phyloP scores from a whole-genome alignment of 2,797 vertebrate species.

The Meda fulgida region DNA sequence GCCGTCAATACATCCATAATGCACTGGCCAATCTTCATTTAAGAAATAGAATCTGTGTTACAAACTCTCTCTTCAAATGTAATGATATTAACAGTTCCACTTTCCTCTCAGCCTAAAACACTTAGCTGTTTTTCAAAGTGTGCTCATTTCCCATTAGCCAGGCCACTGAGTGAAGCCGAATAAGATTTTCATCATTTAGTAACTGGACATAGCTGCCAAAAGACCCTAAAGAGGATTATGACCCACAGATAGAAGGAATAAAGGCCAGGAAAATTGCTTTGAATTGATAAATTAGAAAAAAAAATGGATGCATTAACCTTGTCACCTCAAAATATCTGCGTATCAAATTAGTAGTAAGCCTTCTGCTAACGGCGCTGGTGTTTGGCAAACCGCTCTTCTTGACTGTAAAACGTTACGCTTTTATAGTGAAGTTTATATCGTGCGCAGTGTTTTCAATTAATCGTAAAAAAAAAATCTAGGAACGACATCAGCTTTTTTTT shows the following conservation, averaged over 20 bases:
- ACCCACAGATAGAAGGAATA: constrained; percentile 54
- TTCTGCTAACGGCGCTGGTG: constrained; percentile 15
- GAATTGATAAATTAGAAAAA: constrained; percentile 51
- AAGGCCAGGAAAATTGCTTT: constrained; percentile 49
- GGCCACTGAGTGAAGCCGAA: constrained; percentile 54
- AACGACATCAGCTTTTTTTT: not conserved
- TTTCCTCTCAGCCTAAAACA: constrained; percentile 49
- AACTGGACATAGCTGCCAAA: constrained; percentile 40
- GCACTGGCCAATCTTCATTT: constrained; percentile 33
- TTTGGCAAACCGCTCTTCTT: not conserved
- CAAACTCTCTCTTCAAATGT: constrained; percentile 40
- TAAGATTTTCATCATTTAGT: constrained; percentile 52
- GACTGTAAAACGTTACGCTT: not conserved
- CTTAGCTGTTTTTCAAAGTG: constrained; percentile 47
- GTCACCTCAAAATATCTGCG: constrained; percentile 50
- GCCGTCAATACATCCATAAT: constrained; percentile 35
- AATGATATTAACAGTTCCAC: constrained; percentile 60
- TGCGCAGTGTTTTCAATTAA: constrained; percentile 14
- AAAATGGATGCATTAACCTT: constrained; percentile 59
- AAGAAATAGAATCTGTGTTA: constrained; percentile 50
- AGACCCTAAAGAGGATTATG: constrained; percentile 58
- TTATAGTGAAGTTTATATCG: not conserved
- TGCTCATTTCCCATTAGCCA: constrained; percentile 49
- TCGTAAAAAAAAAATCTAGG: not conserved
- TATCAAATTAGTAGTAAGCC: constrained; percentile 50